Evolutionary conservation across 2,888 invertebrate genomes (phyloP), one percentile per base, ranked within the genome.

Genomic region (Microplitis deprimator): DNA sequence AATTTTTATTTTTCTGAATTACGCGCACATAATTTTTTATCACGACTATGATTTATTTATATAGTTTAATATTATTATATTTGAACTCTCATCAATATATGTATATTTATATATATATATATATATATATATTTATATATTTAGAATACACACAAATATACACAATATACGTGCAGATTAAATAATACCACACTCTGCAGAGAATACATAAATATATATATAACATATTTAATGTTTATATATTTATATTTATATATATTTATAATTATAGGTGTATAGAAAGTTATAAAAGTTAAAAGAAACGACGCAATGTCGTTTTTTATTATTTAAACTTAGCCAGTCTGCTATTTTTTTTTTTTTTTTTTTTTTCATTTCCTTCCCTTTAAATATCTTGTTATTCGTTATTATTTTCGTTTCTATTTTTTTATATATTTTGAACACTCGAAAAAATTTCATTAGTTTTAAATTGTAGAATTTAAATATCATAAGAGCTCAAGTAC

Each of bases 211-310:
- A 68, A 8, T 17, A 68, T 68, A 68, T 68, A 20, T 7, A 70
- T 61, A 65, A 76, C 75, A 76, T 72, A 61, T 76, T 50, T 68
- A 72, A 39, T 73, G 16, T 73, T 71, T 77, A 40, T 77, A 68
- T 76, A 73, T 78, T 73, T 76, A 71, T 77, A 68, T 72, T 6
- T 10, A 71, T 71, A 39, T 17, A 59, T 60, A 71, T 41, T 74
- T 79, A 67, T 79, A 77, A 78, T 71, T 81, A 81, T 73, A 79
- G 81, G 82, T 83, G 81, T 82, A 84, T 85, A 85, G 85, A 85
- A 85, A 85, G 85, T 85, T 85, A 85, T 82, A 85, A 85, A 85
- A 85, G 85, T 84, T 85, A 85, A 84, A 85, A 85, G 85, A 83
- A 85, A 84, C 82, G 81, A 84, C 82, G 80, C 71, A 76, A 71